Conservation (phyloP, 2,113 vertebrate genomes). For the Carassius gibelio region DNA sequence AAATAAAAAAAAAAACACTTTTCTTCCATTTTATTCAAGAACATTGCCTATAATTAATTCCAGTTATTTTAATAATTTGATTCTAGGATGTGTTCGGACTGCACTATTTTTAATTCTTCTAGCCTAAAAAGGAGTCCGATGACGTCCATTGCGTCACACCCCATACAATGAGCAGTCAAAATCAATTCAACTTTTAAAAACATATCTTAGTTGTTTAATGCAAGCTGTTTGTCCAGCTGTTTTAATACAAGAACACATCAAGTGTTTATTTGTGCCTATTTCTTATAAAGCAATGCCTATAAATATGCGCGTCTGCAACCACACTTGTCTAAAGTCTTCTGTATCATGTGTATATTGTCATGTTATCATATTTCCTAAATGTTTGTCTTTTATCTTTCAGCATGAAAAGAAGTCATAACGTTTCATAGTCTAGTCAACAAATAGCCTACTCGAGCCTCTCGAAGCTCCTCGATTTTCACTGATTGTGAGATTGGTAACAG, state of each 20-base stretch:
- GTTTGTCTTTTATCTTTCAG: constrained; percentile 61
- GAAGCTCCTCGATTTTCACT: background rate
- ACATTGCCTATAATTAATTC: background rate
- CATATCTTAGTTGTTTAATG: background rate
- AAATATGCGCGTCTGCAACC: background rate
- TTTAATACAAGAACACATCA: background rate
- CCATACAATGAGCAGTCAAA: background rate
- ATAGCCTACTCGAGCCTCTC: background rate
- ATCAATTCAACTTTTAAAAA: background rate
- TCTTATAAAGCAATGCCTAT: background rate
- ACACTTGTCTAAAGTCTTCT: background rate
- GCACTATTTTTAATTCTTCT: no score
- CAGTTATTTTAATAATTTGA: background rate
- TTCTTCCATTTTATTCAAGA: no score
- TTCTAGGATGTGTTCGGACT: background rate
- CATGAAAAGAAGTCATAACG: background rate
- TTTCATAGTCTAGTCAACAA: background rate
- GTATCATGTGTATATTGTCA: constrained; percentile 53
- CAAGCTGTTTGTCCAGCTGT: background rate
- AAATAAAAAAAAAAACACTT: no score
- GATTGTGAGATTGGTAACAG: background rate
- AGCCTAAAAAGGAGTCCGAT: no score
- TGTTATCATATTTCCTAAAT: constrained; percentile 53
- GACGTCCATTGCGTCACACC: no score
- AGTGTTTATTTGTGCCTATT: background rate